Base-by-base conservation (phyloP, 2,888 invertebrate genomes). In the Plagiodera versicolora region DNA sequence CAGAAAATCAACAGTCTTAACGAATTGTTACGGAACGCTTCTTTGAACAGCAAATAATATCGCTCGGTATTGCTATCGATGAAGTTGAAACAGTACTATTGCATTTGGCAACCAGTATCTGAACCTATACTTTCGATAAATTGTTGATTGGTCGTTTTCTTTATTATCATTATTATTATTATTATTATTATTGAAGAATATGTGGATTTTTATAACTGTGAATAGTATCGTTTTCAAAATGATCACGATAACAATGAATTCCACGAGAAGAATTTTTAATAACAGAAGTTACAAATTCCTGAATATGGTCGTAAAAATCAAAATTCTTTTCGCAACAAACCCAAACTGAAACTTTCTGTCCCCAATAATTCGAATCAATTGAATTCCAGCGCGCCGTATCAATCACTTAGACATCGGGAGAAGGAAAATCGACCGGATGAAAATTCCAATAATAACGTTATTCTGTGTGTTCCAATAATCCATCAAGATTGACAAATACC, bases 401-500 rank as follows among this genome's bases (percentile, higher is more conserved):
- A 55, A 62, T 62, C 58, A 58, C 58, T 20, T 51, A 51, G 39
- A 39, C 39, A 39, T 11, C 11, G 39, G 2, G 39, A 39, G 39
- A 58, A 62, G 47, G 58, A 55, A 49, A 55, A 51, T 58, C 55
- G 51, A 51, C 58, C 39, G 10, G 2, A 62, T 62, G 52, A 58
- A 62, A 62, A 62, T 58, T 62, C 56, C 55, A 39, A 56, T 62
- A 62, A 62, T 62, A 62, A 62, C 58, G 62, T 62, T 62, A 57
- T 64, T 61, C 58, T 54, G 66, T 56, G 60, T 63, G 39, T 61
- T 69, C 66, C 66, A 64, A 68, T 68, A 67, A 69, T 67, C 68
- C 68, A 64, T 66, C 67, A 66, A 68, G 68, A 73, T 72, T 74
- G 74, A 74, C 73, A 74, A 74, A 74, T 74, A 70, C 68, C 70